phyloP scores from a whole-genome alignment of 1,140 invertebrate genomes.

The Atta colombica region DNA sequence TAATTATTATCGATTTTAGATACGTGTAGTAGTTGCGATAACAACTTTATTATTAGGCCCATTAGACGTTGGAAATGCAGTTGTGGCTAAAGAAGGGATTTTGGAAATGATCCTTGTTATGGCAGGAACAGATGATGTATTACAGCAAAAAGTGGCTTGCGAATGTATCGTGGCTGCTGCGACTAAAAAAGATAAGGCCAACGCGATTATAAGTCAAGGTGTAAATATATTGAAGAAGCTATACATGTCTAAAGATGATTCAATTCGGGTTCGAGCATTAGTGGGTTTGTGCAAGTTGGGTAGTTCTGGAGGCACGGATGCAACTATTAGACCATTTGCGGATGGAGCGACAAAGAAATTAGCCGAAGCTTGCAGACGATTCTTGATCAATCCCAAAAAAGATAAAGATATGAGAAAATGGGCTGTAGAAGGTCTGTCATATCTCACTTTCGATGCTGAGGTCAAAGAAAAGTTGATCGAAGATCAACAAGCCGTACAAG shows the following conservation, averaged over 20 bases:
- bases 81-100: constrained; percentile 97
- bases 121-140: constrained; percentile 93
- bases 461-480: constrained; percentile 98
- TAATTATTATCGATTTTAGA: constrained; percentile 66
- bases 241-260: constrained; percentile 96
- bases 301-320: constrained; percentile 98
- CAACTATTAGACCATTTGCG: constrained; percentile 96
- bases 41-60: constrained; percentile 97
- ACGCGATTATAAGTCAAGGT: constrained; percentile 95
- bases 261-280: constrained; percentile 95
- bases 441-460: constrained; percentile 98
- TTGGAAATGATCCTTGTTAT: constrained; percentile 99
- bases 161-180: constrained; percentile 98
- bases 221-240: constrained; percentile 97
- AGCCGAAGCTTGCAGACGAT: constrained; percentile 96
- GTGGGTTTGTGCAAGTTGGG: constrained; percentile 99
- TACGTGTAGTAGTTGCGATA: constrained; percentile 94
- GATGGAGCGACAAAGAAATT: constrained; percentile 98
- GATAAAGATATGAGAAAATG: constrained; percentile 96
- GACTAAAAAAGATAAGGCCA: constrained; percentile 99
- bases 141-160: constrained; percentile 97
- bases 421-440: constrained; percentile 99
- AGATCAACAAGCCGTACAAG: constrained; percentile 93
- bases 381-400: constrained; percentile 95
- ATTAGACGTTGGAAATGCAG: constrained; percentile 96